Conservation (phyloP, 2,113 vertebrate genomes). For the Tauraco erythrolophus region DNA sequence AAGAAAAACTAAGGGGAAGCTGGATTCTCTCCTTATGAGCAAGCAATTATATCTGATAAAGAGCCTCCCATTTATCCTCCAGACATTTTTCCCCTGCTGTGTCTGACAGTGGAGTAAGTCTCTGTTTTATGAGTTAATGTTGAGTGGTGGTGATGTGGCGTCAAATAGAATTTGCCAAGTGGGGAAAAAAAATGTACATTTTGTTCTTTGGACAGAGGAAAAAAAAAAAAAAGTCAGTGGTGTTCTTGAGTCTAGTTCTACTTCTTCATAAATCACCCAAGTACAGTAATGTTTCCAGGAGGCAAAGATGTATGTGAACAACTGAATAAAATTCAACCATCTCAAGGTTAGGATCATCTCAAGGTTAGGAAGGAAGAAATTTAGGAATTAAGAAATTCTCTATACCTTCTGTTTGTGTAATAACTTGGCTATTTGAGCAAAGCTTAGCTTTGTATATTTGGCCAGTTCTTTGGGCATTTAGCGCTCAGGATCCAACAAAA, state of each 20-base stretch:
- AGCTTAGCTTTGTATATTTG: constrained; percentile 46
- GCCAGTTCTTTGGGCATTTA: constrained; percentile 49
- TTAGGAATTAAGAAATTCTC: constrained; percentile 4
- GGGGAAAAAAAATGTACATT: constrained; percentile 48
- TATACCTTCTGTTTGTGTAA: constrained; percentile 28
- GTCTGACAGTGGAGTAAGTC: constrained; percentile 62
- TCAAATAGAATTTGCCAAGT: constrained; percentile 66
- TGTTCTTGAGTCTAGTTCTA: constrained; percentile 49
- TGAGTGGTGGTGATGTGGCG: constrained; percentile 62
- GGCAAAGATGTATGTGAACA: constrained; percentile 8
- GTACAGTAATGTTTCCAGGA: constrained; percentile 55
- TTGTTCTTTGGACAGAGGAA: constrained; percentile 48
- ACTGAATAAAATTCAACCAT: constrained; percentile 7
- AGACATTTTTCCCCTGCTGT: constrained; percentile 37
- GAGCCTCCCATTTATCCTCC: constrained; percentile 48
- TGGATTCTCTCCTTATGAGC: constrained; percentile 80
- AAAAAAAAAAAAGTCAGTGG: constrained; percentile 30
- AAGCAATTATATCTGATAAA: constrained; percentile 64
- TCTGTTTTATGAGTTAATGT: constrained; percentile 57
- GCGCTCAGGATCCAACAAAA: constrained; percentile 30
- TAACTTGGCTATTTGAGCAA: constrained; percentile 41
- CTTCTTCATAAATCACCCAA: constrained; percentile 27
- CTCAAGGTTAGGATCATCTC: constrained; percentile 27
- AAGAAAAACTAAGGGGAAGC: constrained; percentile 80
- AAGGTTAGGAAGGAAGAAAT: constrained; percentile 24